A percentile compares a stretch with the other conserved stretches of the same genome.
Evolutionary conservation across 37 sponge, comb jelly and placozoan species (phyloP).

Genomic region (Sycon ciliatum): DNA sequence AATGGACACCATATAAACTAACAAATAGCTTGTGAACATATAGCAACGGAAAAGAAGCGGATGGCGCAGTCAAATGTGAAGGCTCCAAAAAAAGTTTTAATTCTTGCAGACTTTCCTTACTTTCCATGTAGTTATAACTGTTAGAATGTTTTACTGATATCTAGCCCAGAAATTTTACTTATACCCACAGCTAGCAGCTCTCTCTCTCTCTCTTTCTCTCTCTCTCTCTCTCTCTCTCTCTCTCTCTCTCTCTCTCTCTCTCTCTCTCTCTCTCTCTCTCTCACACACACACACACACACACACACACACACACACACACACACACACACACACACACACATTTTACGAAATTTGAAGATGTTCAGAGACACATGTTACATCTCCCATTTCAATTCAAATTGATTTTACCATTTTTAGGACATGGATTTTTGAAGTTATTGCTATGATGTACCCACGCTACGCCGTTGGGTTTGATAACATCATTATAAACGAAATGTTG

Average conservation of each 20-base stretch:
- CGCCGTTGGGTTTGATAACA: too few species aligned
- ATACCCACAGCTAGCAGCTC: slow-evolving; percentile 3
- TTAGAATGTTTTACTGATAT: background rate
- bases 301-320: slow-evolving; percentile 8
- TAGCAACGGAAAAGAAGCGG: too few species aligned
- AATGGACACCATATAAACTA: too few species aligned
- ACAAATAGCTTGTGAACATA: too few species aligned
- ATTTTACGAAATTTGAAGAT: too few species aligned
- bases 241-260: slow-evolving; percentile 11
- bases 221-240: background rate
- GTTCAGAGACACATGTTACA: too few species aligned
- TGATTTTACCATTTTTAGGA: too few species aligned
- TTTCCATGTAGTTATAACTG: background rate
- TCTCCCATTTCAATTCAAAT: too few species aligned
- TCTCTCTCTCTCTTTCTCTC: slow-evolving; percentile 29
- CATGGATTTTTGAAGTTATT: too few species aligned
- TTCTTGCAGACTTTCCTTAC: background rate
- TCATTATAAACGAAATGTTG: too few species aligned
- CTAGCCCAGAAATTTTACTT: background rate
- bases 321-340: background rate
- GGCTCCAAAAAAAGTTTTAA: background rate
- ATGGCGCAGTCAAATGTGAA: background rate
- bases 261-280: background rate
- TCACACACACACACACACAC: slow-evolving; percentile 14
- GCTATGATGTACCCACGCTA: too few species aligned